Base-by-base conservation (phyloP, 2,888 invertebrate species). In the Mechanitis mazaeus region DNA sequence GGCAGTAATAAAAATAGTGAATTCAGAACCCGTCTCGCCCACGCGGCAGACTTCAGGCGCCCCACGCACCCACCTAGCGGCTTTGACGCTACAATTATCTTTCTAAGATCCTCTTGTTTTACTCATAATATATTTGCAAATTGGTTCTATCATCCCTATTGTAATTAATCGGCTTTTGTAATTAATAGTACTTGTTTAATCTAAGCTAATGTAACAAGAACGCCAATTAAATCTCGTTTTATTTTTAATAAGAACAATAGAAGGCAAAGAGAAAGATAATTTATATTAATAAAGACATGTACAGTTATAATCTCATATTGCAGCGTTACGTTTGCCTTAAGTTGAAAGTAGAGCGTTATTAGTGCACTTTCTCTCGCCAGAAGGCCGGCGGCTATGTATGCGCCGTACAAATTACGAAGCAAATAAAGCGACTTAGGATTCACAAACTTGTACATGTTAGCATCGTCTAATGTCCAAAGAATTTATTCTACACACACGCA, bases 41-140 rank as follows among this genome's bases (percentile, higher is more conserved):
- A 86, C 86, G 80, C 80, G 72, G 69, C 84, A 85, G 85, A 87
- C 85, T 81, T 78, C 70, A 81, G 87, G 84, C 85, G 86, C 86
- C 85, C 73, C 74, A 77, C 79, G 75, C 75, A 77, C 75, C 69
- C 69, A 59, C 35, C 45, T 58, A 64, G 53, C 42, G 59, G 61
- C 59, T 58, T 45, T 63, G 54, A 60, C 50, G 54, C 46, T 55
- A 59, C 58, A 59, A 64, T 62, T 61, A 64, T 66, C 66, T 61
- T 61, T 59, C 59, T 58, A 58, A 61, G 64, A 61, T 64, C 56
- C 58, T 66, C 64, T 61, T 65, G 65, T 65, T 63, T 63, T 63
- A 60, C 56, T 65, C 60, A 58, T 53, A 55, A 66, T 66, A 58
- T 59, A 62, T 58, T 57, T 58, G 35, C 28, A 54, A 64, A 55